These are phyloP conservation scores for Ambastaia sidthimunki DNA, from an alignment of 2,797 vertebrate species.

Conservation along the genomic window DNA sequence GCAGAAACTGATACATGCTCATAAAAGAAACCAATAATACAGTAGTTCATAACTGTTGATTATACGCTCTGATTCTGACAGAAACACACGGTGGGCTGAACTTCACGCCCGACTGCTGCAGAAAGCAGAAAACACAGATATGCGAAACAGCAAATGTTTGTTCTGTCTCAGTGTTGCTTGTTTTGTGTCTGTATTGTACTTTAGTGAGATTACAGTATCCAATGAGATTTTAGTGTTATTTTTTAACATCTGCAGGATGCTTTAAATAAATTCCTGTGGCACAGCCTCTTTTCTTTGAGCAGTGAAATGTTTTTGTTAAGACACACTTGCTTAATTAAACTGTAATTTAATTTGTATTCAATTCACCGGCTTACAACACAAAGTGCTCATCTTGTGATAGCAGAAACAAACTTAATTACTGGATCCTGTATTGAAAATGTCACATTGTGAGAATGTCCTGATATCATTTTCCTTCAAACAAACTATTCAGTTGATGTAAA, in stretches of 20 bases:
- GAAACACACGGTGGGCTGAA: slow-evolving; percentile 7
- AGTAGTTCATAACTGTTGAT: slow-evolving; percentile 30
- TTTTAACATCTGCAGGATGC: slow-evolving; percentile 11
- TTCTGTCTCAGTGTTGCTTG: too few species aligned
- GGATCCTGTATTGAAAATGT: not conserved
- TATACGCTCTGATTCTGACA: slow-evolving; percentile 27
- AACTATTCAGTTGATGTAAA: not conserved
- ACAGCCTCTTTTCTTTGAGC: slow-evolving; percentile 19
- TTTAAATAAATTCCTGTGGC: not conserved
- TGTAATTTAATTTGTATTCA: slow-evolving; percentile 13
- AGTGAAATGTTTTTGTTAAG: slow-evolving; percentile 27
- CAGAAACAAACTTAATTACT: not conserved
- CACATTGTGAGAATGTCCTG: not conserved
- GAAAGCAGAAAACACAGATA: slow-evolving; percentile 14
- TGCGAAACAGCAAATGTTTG: not conserved
- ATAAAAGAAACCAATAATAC: slow-evolving; percentile 37
- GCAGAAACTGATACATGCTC: slow-evolving; percentile 15
- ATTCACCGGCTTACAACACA: not conserved
- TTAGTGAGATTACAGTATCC: not conserved
- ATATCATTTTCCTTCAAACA: too few species aligned
- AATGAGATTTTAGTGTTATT: not conserved
- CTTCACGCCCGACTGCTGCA: not conserved
- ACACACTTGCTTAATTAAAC: slow-evolving; percentile 37
- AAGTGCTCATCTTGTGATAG: not conserved
- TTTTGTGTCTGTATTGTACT: not conserved